These are phyloP conservation scores for Plebejus melissa DNA, from an alignment of 2,888 invertebrate species.

Conservation along the genomic window DNA sequence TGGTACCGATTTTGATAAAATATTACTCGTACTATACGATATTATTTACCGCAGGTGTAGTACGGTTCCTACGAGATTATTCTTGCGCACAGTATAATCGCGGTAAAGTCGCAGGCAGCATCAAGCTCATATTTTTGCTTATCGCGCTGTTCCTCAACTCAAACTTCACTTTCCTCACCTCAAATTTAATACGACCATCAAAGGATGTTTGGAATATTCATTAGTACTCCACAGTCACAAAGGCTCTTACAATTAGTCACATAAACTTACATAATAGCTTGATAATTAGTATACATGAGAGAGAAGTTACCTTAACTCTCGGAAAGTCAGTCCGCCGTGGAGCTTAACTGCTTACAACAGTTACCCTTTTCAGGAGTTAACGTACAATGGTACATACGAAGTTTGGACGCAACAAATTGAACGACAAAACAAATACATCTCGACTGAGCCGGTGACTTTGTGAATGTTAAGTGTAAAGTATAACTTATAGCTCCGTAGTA, in stretches of 20 bases:
- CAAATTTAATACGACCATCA: slow-evolving; percentile 8
- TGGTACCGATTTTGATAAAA: no score
- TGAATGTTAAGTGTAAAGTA: not conserved
- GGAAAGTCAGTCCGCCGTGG: slow-evolving; percentile 34
- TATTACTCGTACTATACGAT: no score
- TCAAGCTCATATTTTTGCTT: not conserved
- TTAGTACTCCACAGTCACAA: slow-evolving; percentile 17
- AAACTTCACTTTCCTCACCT: not conserved
- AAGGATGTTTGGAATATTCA: slow-evolving; percentile 18
- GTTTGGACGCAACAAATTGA: slow-evolving; percentile 39
- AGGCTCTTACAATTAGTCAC: slow-evolving; percentile 20
- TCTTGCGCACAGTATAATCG: no score
- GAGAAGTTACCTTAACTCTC: slow-evolving; percentile 29
- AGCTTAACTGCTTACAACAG: slow-evolving; percentile 37
- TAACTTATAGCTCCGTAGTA: not conserved
- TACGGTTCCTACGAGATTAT: no score
- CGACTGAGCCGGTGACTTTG: slow-evolving; percentile 32
- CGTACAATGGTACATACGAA: slow-evolving; percentile 40
- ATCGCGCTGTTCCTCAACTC: not conserved
- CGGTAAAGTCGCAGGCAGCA: not conserved
- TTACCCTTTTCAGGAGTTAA: slow-evolving; percentile 40
- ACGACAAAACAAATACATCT: slow-evolving; percentile 42
- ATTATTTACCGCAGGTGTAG: no score
- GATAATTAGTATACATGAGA: slow-evolving; percentile 28
- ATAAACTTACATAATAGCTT: slow-evolving; percentile 26